Evolutionary conservation across 1,140 invertebrate genomes (phyloP).

Genomic region (Pseudomyrmex concolor): DNA sequence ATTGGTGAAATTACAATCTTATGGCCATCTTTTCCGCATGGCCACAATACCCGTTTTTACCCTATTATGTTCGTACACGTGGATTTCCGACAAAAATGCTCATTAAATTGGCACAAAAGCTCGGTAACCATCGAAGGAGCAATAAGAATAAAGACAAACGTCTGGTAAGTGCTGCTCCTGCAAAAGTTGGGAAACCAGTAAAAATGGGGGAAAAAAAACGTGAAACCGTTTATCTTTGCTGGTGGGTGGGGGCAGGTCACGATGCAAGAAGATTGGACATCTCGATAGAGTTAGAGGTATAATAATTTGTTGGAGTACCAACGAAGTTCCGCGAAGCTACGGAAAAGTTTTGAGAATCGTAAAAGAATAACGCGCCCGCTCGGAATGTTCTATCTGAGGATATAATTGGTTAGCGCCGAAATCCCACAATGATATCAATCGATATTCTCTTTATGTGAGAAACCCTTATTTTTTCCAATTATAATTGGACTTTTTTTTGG

Average conservation of each 20-base stretch:
- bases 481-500: background rate
- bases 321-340: constrained; percentile 14
- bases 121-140: constrained; percentile 26
- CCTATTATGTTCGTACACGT: constrained; percentile 41
- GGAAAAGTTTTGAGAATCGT: constrained; percentile 46
- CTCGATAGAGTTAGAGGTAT: constrained; percentile 52
- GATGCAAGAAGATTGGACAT: constrained; percentile 57
- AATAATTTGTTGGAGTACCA: constrained; percentile 51
- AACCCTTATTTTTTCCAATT: background rate
- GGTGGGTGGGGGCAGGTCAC: background rate
- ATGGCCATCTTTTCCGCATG: too few species aligned
- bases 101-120: constrained; percentile 47
- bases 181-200: constrained; percentile 48
- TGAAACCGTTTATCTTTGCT: constrained; percentile 46
- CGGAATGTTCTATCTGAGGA: constrained; percentile 38
- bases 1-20: too few species aligned
- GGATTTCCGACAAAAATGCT: constrained; percentile 31
- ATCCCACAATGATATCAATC: background rate
- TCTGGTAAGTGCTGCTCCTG: constrained; percentile 36
- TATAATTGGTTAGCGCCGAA: constrained; percentile 44
- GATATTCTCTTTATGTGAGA: background rate
- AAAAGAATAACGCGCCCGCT: constrained; percentile 33
- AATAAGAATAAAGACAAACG: constrained; percentile 56
- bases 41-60: too few species aligned
- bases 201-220: constrained; percentile 47